Evolutionary conservation across 2,797 vertebrate genomes (phyloP).

Genomic region (Helostoma temminkii): DNA sequence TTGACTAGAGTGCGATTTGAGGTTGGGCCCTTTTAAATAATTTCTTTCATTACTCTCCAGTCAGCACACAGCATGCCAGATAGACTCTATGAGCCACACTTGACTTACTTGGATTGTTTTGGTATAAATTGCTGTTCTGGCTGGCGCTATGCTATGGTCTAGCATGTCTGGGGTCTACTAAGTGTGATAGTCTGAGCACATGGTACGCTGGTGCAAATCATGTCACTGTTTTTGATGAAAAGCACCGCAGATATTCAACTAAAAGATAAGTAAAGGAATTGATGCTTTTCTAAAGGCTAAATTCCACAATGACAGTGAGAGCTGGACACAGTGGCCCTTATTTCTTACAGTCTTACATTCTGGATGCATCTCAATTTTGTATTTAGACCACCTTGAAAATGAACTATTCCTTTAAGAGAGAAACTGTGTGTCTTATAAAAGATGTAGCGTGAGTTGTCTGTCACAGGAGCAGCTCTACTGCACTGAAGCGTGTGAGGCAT

Average conservation of each 20-base stretch:
- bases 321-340: too few species aligned
- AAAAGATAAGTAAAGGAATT: conserved; percentile 18
- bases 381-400: too few species aligned
- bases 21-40: conserved; percentile 42
- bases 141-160: conserved; percentile 34
- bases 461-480: too few species aligned
- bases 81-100: conserved; percentile 64
- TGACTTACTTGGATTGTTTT: conserved; percentile 72
- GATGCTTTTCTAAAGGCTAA: conserved; percentile 16
- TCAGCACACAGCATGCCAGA: conserved; percentile 60
- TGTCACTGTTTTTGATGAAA: conserved; percentile 39
- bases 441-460: too few species aligned
- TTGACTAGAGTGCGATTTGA: conserved; percentile 70
- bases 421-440: too few species aligned
- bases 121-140: conserved; percentile 64
- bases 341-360: too few species aligned
- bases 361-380: too few species aligned
- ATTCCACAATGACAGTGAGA: conserved; percentile 7
- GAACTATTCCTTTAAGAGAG: too few species aligned
- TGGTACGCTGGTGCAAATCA: conserved; percentile 29
- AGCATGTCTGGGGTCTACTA: conserved; percentile 36
- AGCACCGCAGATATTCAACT: conserved; percentile 32
- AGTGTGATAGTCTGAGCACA: conserved; percentile 26
- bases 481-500: too few species aligned
- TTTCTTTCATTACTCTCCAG: conserved; percentile 68